phyloP scores from a whole-genome alignment of 1,140 invertebrate species.

The Drosophila cardini region DNA sequence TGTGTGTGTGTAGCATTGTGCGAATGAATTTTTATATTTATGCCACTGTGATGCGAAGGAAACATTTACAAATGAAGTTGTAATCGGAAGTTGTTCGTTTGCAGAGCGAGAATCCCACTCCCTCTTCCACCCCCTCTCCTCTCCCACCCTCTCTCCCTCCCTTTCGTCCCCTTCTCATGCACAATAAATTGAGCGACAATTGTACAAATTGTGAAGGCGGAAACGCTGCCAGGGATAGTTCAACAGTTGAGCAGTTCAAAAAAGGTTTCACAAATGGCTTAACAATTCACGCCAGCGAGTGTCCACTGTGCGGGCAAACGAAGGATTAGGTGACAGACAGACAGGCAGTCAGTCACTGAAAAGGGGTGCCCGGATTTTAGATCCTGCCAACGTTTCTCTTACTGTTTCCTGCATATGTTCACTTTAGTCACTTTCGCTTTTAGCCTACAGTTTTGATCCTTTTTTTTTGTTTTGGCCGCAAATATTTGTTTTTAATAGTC shows the following conservation, averaged over 20 bases:
- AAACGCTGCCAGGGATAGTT: constrained; percentile 83
- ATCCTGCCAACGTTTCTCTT: constrained; percentile 23
- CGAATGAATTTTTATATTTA: constrained; percentile 68
- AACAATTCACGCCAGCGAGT: not conserved
- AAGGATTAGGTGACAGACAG: constrained; percentile 32
- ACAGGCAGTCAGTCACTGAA: not conserved
- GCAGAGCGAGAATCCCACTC: constrained; percentile 33
- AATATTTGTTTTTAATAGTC: constrained; percentile 85
- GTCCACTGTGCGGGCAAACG: constrained; percentile 19
- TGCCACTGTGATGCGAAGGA: constrained; percentile 62
- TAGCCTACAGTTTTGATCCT: constrained; percentile 49
- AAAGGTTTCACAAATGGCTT: not conserved
- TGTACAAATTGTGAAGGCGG: constrained; percentile 84
- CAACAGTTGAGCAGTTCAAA: constrained; percentile 40
- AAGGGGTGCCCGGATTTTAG: constrained; percentile 23
- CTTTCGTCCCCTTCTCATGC: not conserved
- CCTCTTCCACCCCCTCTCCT: not conserved
- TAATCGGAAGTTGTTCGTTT: constrained; percentile 85
- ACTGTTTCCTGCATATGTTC: constrained; percentile 54
- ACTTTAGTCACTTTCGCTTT: constrained; percentile 1
- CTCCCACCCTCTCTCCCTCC: not conserved
- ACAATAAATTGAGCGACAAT: constrained; percentile 82
- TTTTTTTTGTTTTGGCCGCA: constrained; percentile 67
- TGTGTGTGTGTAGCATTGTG: constrained; percentile 67
- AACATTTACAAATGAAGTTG: constrained; percentile 85